phyloP scores from a whole-genome alignment of 2,113 vertebrate species.

The Opisthocomus hoazin region DNA sequence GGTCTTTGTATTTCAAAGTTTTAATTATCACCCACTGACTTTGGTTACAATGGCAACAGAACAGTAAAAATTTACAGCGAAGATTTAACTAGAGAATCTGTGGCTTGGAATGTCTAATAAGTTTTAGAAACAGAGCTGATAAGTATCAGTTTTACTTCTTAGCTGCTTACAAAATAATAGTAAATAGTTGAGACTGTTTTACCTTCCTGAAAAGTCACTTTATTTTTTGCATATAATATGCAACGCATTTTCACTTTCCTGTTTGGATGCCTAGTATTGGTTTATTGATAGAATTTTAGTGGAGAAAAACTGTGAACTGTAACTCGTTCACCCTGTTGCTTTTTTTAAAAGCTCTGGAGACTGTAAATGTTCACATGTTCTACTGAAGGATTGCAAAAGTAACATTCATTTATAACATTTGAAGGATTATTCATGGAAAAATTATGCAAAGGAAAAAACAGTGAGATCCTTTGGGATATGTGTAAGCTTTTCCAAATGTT shows the following conservation, averaged over 20 bases:
- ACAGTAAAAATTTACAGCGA: not conserved
- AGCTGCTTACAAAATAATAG: not conserved
- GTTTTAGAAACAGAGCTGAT: conserved; percentile 13
- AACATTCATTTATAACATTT: conserved; percentile 70
- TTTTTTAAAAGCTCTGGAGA: conserved; percentile 55
- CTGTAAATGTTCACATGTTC: conserved; percentile 65
- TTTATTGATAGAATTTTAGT: conserved; percentile 28
- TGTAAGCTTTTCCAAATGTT: conserved; percentile 78
- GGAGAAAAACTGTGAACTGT: conserved; percentile 45
- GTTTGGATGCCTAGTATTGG: not conserved
- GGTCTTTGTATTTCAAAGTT: not conserved
- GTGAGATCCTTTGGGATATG: conserved; percentile 72
- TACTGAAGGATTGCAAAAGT: conserved; percentile 73
- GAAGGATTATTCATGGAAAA: conserved; percentile 82
- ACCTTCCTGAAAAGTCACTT: not conserved
- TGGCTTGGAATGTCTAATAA: not conserved
- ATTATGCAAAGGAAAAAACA: conserved; percentile 79
- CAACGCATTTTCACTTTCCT: not conserved
- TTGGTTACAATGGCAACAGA: conserved; percentile 14
- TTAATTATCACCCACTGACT: conserved; percentile 10
- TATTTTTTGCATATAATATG: not conserved
- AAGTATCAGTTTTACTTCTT: conserved; percentile 6
- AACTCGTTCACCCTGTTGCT: conserved; percentile 41
- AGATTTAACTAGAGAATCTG: conserved; percentile 4
- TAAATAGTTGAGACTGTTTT: not conserved